Evolutionary conservation across 2,113 vertebrate species (phyloP), one percentile per base, ranked within the genome.

Genomic region (Gallinago undulata): DNA sequence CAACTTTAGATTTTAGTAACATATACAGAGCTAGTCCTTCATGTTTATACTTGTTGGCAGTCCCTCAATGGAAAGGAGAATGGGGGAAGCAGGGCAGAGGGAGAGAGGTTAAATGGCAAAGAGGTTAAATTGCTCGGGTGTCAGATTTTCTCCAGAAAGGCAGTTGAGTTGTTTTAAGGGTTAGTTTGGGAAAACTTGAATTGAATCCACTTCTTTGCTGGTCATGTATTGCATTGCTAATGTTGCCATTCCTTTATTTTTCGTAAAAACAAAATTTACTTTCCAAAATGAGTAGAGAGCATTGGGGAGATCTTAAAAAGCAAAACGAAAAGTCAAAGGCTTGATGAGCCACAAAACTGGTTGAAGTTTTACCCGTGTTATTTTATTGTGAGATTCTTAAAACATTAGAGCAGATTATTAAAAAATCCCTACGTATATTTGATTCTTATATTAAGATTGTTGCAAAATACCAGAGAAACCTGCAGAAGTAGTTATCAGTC

Each of bases 91-190:
- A 87, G 80, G 47, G 70, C 87, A 96, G 30, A 72, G 28, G 39
- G 53, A 63, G 74, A 92, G 93, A 85, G 70, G 91, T 97, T 96
- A 96, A 97, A 97, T 96, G 96, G 89, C 41, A 67, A 75, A 81
- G 95, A 63, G 63, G 91, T 96, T 94, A 95, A 97, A 97, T 97
- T 97, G 95, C 94, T 94, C 96, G 88, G 96, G 72, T 86, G 96
- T 94, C 90, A 97, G 78, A 96, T 95, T 96, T 87, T 92, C 79
- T 95, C 53, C 79, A 92, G 81, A 97, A 94, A 47, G 66, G 80
- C 86, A 80, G 35, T 85, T 85, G 95, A 97, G 92, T 98, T 97
- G 91, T 94, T 96, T 95, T 96, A 94, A 97, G 96, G 93, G 93
- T 97, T 97, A 97, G 94, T 97, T 97, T 97, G 93, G 96, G 70